Percentiles rank a stretch among this genome's conserved stretches.
These are phyloP conservation scores for Perognathus longimembris DNA, from an alignment of 2,113 vertebrate genomes.

Conservation along the genomic window DNA sequence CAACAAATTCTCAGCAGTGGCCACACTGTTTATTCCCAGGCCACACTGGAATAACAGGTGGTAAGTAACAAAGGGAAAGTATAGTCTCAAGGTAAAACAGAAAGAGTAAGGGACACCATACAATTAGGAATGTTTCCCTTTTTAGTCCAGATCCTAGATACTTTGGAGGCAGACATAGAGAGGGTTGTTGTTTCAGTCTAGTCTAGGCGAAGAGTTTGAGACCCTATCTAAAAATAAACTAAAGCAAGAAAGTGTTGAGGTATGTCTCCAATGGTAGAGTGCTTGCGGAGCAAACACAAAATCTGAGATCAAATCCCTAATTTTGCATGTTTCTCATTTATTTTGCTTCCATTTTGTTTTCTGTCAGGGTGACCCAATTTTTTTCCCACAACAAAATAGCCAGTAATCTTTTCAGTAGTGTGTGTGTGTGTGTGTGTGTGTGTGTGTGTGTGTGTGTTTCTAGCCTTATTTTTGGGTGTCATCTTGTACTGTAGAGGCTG, in stretches of 20 bases:
- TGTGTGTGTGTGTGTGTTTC: background rate
- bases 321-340: constrained; percentile 3
- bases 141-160: background rate
- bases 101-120: background rate
- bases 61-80: constrained; percentile 8
- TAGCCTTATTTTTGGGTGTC: background rate
- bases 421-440: background rate
- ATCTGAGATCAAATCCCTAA: background rate
- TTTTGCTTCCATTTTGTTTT: background rate
- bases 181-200: too few relatives aligned
- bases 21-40: background rate
- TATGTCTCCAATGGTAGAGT: too few relatives aligned
- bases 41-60: background rate
- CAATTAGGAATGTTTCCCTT: constrained; percentile 1
- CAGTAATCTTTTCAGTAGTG: background rate
- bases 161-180: too few relatives aligned
- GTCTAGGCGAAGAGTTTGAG: too few relatives aligned
- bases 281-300: background rate
- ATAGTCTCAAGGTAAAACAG: background rate
- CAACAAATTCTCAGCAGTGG: background rate
- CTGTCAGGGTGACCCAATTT: constrained; percentile 7
- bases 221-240: too few relatives aligned
- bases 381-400: background rate
- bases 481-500: background rate
- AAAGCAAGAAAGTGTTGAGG: background rate